Evolutionary conservation across 2,113 vertebrate genomes (phyloP), one percentile per base, ranked within the genome.

Genomic region (Erythrolamprus reginae): DNA sequence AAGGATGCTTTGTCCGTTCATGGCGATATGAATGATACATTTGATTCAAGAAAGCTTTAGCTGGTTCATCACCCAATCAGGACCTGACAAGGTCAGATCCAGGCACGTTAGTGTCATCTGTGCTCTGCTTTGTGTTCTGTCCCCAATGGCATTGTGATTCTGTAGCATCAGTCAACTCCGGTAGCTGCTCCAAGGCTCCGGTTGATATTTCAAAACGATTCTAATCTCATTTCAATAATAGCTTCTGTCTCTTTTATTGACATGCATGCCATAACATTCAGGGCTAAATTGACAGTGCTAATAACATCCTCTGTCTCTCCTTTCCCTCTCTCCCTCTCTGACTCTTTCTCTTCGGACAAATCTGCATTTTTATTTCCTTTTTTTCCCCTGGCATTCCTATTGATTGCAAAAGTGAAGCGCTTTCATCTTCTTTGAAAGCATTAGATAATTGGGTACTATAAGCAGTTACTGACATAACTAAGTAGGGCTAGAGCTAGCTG

Each of bases 221-320:
- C 96, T 96, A 96, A 97, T 97, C 96, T 96, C 95, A 97, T 97
- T 96, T 96, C 96, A 96, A 96, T 97, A 97, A 97, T 97, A 97
- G 96, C 96, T 96, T 96, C 96, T 97, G 96, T 97, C 97, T 97
- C 95, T 96, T 92, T 92, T 92, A 33, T 94, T 90, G 90, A 97
- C 95, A 96, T 94, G 94, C 94, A 95, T 96, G 96, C 95, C 96
- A 96, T 94, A 97, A 96, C 94, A 96, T 94, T 95, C 95, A 88
- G 92, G 93, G 95, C 94, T 96, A 94, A 96, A 96, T 94, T 96
- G 96, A 97, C 95, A 97, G 96, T 94, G 92, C 96, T 96, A 97
- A 96, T 97, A 96, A 97, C 93, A 95, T 93, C 0, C 92, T 91
- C 10, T 8, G 55, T 94, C 94, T 95, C 95, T 93, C 28, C 8